phyloP scores from a whole-genome alignment of 2,888 invertebrate genomes.

The Tanytarsus gracilentus region DNA sequence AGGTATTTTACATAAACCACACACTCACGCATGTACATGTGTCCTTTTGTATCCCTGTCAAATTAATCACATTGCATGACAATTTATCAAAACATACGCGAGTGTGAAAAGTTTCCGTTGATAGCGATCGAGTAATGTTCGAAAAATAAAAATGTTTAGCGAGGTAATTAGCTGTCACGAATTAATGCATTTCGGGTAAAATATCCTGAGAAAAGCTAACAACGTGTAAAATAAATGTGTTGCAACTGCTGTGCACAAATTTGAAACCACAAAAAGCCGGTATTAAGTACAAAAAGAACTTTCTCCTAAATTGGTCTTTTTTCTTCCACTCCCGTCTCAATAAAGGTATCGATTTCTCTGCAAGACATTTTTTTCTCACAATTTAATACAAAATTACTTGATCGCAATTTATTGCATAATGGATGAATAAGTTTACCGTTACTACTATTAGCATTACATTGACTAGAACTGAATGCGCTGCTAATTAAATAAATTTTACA shows the following conservation, averaged over 20 bases:
- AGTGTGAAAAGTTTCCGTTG: neutral
- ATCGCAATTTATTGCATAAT: slow-evolving; percentile 8
- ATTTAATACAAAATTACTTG: too few relatives aligned
- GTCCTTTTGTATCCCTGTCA: neutral
- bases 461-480: too few relatives aligned
- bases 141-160: slow-evolving; percentile 1
- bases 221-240: too few relatives aligned
- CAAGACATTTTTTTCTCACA: too few relatives aligned
- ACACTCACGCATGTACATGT: neutral
- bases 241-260: neutral
- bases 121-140: neutral
- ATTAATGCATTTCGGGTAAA: too few relatives aligned
- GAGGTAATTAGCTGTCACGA: slow-evolving; percentile 2
- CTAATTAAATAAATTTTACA: too few relatives aligned
- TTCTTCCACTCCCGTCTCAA: neutral
- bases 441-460: neutral
- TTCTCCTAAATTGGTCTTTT: slow-evolving; percentile 5
- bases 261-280: neutral
- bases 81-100: neutral
- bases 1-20: neutral
- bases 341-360: slow-evolving; percentile 8
- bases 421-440: neutral
- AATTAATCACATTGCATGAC: neutral
- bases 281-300: slow-evolving; percentile 1
- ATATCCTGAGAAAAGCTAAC: too few relatives aligned